Conservation (phyloP, 2,888 invertebrate genomes). For the Neuroscelio doddi region DNA sequence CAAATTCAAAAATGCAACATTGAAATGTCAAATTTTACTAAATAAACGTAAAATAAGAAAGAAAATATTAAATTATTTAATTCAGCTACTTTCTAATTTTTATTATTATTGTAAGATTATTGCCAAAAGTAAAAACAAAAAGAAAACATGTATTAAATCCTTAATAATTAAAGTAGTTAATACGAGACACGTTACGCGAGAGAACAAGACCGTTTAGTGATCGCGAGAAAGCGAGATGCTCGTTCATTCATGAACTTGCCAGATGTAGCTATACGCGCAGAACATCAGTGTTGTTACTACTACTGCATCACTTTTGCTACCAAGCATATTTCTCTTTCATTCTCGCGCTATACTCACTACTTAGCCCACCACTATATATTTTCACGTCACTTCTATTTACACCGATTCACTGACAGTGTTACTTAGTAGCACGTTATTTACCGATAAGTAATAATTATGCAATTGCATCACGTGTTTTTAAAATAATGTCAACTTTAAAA, state of each 20-base stretch:
- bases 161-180: slow-evolving; percentile 4
- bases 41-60: too few species aligned
- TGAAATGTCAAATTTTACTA: too few species aligned
- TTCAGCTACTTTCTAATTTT: too few species aligned
- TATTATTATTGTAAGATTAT: too few species aligned
- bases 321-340: slow-evolving; percentile 12
- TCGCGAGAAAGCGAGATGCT: slow-evolving; percentile 55
- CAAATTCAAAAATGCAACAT: too few species aligned
- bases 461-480: too few species aligned
- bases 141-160: too few species aligned
- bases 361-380: slow-evolving; percentile 1
- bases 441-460: too few species aligned
- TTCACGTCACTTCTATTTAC: slow-evolving; percentile 8
- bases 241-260: slow-evolving; percentile 67
- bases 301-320: slow-evolving; percentile 4
- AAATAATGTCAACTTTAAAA: too few species aligned
- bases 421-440: neutral
- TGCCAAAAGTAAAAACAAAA: too few species aligned
- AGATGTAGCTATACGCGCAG: slow-evolving; percentile 6
- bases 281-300: slow-evolving; percentile 15
- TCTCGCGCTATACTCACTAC: neutral
- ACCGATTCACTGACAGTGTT: slow-evolving; percentile 6
- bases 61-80: too few species aligned
- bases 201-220: slow-evolving; percentile 65
- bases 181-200: slow-evolving; percentile 41